Base-by-base conservation (phyloP, 2,888 invertebrate genomes). In the Chrysopilus asiliformis region DNA sequence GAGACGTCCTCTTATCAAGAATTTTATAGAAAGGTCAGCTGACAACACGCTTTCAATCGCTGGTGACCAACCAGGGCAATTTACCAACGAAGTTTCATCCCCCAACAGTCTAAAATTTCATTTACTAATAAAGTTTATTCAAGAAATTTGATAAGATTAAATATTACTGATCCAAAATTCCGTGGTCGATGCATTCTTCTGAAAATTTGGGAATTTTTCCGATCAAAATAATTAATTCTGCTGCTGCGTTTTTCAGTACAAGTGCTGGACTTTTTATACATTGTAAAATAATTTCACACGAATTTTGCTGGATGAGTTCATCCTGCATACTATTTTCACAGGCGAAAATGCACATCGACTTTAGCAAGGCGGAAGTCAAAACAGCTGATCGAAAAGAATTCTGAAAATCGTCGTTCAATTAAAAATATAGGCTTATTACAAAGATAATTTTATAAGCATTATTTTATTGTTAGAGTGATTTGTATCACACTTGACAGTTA, bases 11-110 rank as follows among this genome's bases (percentile, higher is more conserved):
- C 69, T 71, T 45, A 74, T 70, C 1, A 72, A 72, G 37, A 78
- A 70, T 51, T 78, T 78, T 18, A 73, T 67, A 0, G 76, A 71
- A 0, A 75, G 67, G 41, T 74, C 68, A 27, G 68, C 68, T 3
- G 66, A 54, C 42, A 77, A 67, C 10, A 79, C 67, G 1, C 69
- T 62, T 32, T 76, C 71, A 8, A 76, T 58, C 0, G 76, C 74
- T 0, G 68, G 60, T 39, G 70, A 68, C 76, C 76, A 76, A 1
- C 69, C 68, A 2, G 70, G 58, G 12, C 75, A 68, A 18, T 65
- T 48, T 19, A 50, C 50, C 2, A 54, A 47, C 29, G 55, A 49
- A 27, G 54, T 52, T 36, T 55, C 52, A 41, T 51, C 47, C 9
- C 47, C 17, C 32, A 60, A 19, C 20, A 47, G 33, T 14, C 43